Evolutionary conservation across 2,888 invertebrate species (phyloP), one percentile per base, ranked within the genome.

Genomic region (Itoplectis maculator): DNA sequence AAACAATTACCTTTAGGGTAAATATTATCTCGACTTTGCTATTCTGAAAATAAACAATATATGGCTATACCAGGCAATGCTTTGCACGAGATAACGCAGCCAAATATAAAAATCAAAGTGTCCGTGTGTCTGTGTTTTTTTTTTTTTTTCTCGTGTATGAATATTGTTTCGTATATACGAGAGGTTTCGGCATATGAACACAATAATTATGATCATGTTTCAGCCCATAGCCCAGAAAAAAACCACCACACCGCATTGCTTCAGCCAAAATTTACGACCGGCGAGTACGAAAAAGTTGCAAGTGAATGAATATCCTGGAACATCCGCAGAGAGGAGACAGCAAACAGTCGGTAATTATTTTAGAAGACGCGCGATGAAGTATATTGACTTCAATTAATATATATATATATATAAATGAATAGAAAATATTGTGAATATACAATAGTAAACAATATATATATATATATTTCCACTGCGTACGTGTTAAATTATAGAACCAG

Each of bases 1-100:
- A 78, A 79, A 88, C 84, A 90, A 88, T 91, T 91, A 91, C 91
- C 91, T 91, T 91, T 87, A 88, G 89, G 89, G 86, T 88, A 91
- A 90, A 88, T 88, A 91, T 88, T 89, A 90, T 91, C 91, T 91
- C 89, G 91, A 91, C 89, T 88, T 91, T 91, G 91, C 87, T 91
- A 91, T 91, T 91, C 91, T 91, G 91, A 91, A 91, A 91, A 91
- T 91, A 91, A 91, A 91, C 87, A 91, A 91, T 86, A 91, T 88
- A 72, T 84, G 86, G 89, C 91, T 91, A 87, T 90, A 91, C 91
- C 91, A 91, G 89, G 88, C 90, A 89, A 91, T 89, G 91, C 88
- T 90, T 89, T 87, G 88, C 88, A 88, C 86, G 88, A 84, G 82
- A 90, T 86, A 87, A 89, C 82, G 87, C 88, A 88, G 88, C 90